A percentile compares a stretch with the other conserved stretches of the same genome.
These are phyloP conservation scores for Diploptera punctata DNA, from an alignment of 2,888 invertebrate genomes.

Conservation along the genomic window DNA sequence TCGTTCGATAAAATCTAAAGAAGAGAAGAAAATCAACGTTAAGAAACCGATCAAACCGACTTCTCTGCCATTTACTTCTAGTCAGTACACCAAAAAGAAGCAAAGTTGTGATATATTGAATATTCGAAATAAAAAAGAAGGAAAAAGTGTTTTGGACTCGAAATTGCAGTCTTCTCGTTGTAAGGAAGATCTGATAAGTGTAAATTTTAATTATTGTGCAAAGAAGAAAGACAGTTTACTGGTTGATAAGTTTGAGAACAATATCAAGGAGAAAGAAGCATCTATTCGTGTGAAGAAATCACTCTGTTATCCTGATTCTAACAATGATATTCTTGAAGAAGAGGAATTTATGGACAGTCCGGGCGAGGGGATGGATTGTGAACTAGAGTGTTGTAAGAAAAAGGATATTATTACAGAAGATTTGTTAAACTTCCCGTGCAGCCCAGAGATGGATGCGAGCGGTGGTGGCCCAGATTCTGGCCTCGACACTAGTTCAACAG, in stretches of 20 bases:
- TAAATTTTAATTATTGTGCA: not conserved
- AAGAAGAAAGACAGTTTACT: not conserved
- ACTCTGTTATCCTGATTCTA: not conserved
- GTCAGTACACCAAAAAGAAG: constrained; percentile 55
- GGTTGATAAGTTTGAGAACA: constrained; percentile 19
- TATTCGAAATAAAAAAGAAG: not conserved
- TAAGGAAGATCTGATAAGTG: not conserved
- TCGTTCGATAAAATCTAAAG: constrained; percentile 55
- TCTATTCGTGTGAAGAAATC: too few species aligned
- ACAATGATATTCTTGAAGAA: constrained; percentile 25
- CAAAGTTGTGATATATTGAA: constrained; percentile 21
- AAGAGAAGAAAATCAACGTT: constrained; percentile 49
- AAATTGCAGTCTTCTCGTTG: not conserved
- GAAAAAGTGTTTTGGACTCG: not conserved
- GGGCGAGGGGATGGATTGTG: constrained; percentile 5
- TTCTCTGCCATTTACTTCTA: constrained; percentile 50
- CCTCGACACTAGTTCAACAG: constrained; percentile 55
- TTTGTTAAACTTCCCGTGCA: constrained; percentile 52
- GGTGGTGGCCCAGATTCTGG: constrained; percentile 59
- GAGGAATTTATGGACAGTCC: constrained; percentile 31
- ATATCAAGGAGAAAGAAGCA: not conserved
- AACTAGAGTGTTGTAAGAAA: constrained; percentile 29
- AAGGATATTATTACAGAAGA: constrained; percentile 23
- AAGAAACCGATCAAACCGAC: constrained; percentile 50
- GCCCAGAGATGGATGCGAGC: constrained; percentile 57